Percentiles rank a stretch among this genome's conserved stretches.
phyloP scores from a whole-genome alignment of 2,797 vertebrate species.

The Sorex maritimensis region DNA sequence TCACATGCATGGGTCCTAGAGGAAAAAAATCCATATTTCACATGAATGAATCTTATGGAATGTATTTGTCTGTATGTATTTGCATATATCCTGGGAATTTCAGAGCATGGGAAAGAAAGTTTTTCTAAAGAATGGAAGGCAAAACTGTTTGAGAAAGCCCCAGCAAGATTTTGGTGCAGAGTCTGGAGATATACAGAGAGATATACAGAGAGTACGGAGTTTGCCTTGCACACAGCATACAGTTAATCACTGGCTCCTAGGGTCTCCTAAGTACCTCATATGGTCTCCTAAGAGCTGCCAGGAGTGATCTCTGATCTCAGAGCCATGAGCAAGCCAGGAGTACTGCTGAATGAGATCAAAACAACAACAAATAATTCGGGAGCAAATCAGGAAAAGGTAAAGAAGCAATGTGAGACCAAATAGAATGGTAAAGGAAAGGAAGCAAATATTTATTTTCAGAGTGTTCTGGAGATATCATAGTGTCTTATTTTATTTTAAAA shows the following conservation, averaged over 20 bases:
- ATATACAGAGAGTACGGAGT: too few relatives aligned
- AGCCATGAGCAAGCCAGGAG: too few relatives aligned
- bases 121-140: slow-evolving; percentile 15
- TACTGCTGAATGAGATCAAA: not conserved
- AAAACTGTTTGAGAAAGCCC: slow-evolving; percentile 59
- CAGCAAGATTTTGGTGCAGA: not conserved
- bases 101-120: slow-evolving; percentile 64
- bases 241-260: too few relatives aligned
- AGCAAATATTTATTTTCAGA: not conserved
- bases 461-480: not conserved
- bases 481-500: not conserved
- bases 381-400: slow-evolving; percentile 47
- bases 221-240: too few relatives aligned
- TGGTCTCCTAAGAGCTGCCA: too few relatives aligned
- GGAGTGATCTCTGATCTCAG: too few relatives aligned
- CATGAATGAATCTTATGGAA: slow-evolving; percentile 49
- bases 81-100: slow-evolving; percentile 43
- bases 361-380: not conserved
- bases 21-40: slow-evolving; percentile 72
- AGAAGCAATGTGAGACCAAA: slow-evolving; percentile 63
- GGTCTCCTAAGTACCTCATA: too few relatives aligned
- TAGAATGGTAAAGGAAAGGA: not conserved
- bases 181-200: too few relatives aligned
- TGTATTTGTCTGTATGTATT: slow-evolving; percentile 42
- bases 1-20: slow-evolving; percentile 57